phyloP scores from a whole-genome alignment of 2,797 vertebrate species.

The Epinephelus malabaricus region DNA sequence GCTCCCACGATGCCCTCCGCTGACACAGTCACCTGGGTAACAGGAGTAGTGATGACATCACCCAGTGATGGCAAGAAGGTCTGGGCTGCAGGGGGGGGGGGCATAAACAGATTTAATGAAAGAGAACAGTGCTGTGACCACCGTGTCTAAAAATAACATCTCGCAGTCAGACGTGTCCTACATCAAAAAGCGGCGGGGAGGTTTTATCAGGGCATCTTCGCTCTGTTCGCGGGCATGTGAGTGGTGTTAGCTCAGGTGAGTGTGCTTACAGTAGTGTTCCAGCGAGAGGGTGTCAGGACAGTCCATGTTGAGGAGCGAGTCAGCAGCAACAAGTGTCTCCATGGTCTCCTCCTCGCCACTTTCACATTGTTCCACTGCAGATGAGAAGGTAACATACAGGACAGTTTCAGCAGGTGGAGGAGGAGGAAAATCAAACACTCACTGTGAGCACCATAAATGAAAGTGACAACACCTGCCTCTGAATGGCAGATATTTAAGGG shows the following conservation, averaged over 20 bases:
- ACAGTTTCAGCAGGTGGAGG: conserved; percentile 9
- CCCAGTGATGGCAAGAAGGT: conserved; percentile 90
- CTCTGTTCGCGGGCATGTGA: conserved; percentile 2
- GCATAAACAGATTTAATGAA: conserved; percentile 71
- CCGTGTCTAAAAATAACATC: conserved; percentile 61
- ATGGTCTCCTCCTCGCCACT: conserved; percentile 93
- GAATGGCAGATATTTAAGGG: background rate
- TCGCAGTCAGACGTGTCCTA: conserved; percentile 45
- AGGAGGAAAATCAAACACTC: background rate
- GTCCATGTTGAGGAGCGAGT: conserved; percentile 95
- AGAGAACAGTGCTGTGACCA: conserved; percentile 47
- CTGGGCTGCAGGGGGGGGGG: conserved; percentile 84
- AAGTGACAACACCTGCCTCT: background rate
- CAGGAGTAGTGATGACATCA: conserved; percentile 89
- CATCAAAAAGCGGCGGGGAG: conserved; percentile 29
- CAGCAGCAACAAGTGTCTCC: conserved; percentile 95
- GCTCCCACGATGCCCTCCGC: conserved; percentile 91
- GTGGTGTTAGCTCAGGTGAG: background rate
- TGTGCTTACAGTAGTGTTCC: conserved; percentile 90
- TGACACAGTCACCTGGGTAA: conserved; percentile 92
- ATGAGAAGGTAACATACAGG: conserved; percentile 5
- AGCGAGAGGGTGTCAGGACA: conserved; percentile 88
- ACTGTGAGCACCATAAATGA: background rate
- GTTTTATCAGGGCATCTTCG: conserved; percentile 26
- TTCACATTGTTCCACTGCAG: conserved; percentile 93